Evolutionary conservation across 2,797 vertebrate species (phyloP).

Genomic region (Stomatorhinus walkeri): DNA sequence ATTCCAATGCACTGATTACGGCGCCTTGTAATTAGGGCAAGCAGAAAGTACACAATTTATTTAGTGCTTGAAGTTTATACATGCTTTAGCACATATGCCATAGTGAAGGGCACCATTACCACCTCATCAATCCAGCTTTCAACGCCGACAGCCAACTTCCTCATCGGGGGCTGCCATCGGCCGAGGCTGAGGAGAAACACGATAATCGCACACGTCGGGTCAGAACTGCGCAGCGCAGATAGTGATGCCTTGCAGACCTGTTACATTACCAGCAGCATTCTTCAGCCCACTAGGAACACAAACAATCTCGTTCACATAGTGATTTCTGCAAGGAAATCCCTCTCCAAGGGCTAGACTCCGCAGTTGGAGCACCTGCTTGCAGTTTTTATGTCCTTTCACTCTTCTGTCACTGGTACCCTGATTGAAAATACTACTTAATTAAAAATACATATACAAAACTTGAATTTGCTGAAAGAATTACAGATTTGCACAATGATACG

Average conservation of each 20-base stretch:
- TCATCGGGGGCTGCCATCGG: background rate
- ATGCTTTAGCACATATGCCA: constrained; percentile 11
- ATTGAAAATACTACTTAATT: constrained; percentile 34
- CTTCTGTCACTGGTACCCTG: constrained; percentile 28
- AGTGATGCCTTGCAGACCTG: constrained; percentile 9
- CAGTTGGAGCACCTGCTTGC: constrained; percentile 22
- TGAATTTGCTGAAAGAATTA: constrained; percentile 30
- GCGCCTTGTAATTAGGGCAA: constrained; percentile 38
- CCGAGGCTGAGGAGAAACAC: background rate
- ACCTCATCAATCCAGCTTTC: constrained; percentile 24
- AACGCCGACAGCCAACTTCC: constrained; percentile 15
- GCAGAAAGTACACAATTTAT: constrained; percentile 37
- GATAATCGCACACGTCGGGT: background rate
- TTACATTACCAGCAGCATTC: background rate
- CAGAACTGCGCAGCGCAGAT: background rate
- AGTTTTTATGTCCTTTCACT: constrained; percentile 31
- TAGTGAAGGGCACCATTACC: constrained; percentile 21
- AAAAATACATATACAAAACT: constrained; percentile 27
- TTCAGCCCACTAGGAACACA: background rate
- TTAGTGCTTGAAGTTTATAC: constrained; percentile 30
- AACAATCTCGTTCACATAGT: background rate
- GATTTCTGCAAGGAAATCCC: background rate
- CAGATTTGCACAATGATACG: constrained; percentile 26
- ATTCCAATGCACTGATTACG: constrained; percentile 24
- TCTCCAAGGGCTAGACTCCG: background rate